These are phyloP conservation scores for Peribatodes rhomboidaria DNA, from an alignment of 2,888 invertebrate genomes.

Conservation along the genomic window DNA sequence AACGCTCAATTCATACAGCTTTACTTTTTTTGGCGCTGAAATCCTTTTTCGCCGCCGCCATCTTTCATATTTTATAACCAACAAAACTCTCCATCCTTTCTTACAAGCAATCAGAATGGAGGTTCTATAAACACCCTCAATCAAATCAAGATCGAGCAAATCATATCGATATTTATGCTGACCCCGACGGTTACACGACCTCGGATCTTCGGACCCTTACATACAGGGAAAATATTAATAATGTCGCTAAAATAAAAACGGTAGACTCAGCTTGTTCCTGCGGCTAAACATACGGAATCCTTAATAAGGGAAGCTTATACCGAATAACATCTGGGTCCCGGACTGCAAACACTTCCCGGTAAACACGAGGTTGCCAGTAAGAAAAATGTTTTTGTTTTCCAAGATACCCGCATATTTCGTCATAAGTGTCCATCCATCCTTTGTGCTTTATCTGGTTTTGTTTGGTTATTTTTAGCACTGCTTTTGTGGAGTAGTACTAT, in stretches of 20 bases:
- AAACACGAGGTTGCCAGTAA: slow-evolving; percentile 77
- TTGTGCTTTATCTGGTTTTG: slow-evolving; percentile 46
- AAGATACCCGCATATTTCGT: slow-evolving; percentile 68
- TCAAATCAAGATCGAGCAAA: slow-evolving; percentile 34
- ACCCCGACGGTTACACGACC: slow-evolving; percentile 43
- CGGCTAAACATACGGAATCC: slow-evolving; percentile 78
- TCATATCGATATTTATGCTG: slow-evolving; percentile 41
- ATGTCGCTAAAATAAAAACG: slow-evolving; percentile 75
- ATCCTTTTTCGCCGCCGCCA: neutral
- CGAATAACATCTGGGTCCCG: slow-evolving; percentile 83
- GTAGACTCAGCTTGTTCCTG: slow-evolving; percentile 65
- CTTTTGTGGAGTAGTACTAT: slow-evolving; percentile 2
- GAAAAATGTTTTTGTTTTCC: slow-evolving; percentile 83
- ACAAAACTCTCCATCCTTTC: slow-evolving; percentile 7
- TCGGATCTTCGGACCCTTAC: slow-evolving; percentile 32
- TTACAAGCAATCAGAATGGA: slow-evolving; percentile 20
- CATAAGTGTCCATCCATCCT: slow-evolving; percentile 63
- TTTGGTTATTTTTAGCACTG: slow-evolving; percentile 19
- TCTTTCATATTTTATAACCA: neutral
- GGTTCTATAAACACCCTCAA: slow-evolving; percentile 38
- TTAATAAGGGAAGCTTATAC: slow-evolving; percentile 84
- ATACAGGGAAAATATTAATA: slow-evolving; percentile 71
- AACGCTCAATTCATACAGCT: too few species aligned
- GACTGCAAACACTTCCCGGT: slow-evolving; percentile 81
- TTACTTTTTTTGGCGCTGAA: neutral